These are phyloP conservation scores for Lynx canadensis DNA, from an alignment of 2,113 vertebrate genomes.

Conservation along the genomic window DNA sequence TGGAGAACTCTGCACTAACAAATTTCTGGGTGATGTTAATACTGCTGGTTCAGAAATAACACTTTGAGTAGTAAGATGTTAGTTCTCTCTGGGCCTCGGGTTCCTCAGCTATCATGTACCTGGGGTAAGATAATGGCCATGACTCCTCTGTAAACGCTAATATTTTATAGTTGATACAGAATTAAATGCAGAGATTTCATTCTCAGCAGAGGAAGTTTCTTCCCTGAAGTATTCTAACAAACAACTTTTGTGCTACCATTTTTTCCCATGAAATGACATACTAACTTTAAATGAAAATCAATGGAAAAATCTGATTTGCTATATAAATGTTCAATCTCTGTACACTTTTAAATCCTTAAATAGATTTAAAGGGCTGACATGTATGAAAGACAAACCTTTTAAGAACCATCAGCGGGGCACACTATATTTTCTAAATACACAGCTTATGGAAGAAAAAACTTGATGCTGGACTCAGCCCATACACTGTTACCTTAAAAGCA, in stretches of 20 bases:
- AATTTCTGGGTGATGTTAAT: background rate
- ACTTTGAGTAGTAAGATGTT: background rate
- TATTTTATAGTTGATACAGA: background rate
- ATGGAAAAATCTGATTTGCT: background rate
- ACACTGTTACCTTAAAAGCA: background rate
- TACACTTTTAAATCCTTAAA: background rate
- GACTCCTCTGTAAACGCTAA: background rate
- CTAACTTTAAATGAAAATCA: slow-evolving; percentile 32
- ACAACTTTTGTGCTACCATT: background rate
- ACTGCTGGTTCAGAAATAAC: background rate
- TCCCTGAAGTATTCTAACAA: background rate
- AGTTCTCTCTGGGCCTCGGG: background rate
- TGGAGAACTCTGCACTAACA: background rate
- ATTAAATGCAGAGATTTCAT: background rate
- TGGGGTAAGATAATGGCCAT: background rate
- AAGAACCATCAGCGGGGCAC: background rate
- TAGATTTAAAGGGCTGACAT: background rate
- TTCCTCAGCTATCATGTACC: background rate
- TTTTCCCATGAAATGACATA: background rate
- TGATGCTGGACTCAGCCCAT: background rate
- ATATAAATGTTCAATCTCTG: background rate
- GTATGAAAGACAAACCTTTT: slow-evolving; percentile 14
- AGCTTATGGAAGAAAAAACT: background rate
- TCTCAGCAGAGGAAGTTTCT: background rate
- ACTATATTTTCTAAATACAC: slow-evolving; percentile 13